Evolutionary conservation across 2,888 invertebrate species (phyloP).

Genomic region (Synanthedon myopaeformis): DNA sequence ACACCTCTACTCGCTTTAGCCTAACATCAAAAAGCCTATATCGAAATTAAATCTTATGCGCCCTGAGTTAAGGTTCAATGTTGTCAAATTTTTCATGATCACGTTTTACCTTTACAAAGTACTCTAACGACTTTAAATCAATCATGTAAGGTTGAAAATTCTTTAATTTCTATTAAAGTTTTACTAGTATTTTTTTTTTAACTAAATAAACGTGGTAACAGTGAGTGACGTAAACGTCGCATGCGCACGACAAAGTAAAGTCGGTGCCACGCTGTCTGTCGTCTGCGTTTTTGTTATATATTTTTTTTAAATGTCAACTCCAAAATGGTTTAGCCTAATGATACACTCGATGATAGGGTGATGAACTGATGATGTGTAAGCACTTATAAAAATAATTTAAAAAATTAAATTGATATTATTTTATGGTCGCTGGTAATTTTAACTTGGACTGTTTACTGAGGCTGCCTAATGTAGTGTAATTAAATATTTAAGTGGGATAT

Average conservation of each 20-base stretch:
- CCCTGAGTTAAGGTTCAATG: too few species aligned
- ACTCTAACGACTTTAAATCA: constrained; percentile 2
- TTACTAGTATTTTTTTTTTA: neutral
- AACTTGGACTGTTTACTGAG: too few species aligned
- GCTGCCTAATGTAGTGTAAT: too few species aligned
- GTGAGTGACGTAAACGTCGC: neutral
- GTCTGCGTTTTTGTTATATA: constrained; percentile 23
- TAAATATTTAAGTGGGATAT: too few species aligned
- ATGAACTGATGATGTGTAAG: neutral
- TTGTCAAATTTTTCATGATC: too few species aligned
- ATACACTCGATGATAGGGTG: constrained; percentile 25
- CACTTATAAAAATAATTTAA: too few species aligned
- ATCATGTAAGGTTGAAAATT: constrained; percentile 14
- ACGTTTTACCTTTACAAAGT: too few species aligned
- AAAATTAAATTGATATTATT: too few species aligned
- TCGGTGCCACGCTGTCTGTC: constrained; percentile 61
- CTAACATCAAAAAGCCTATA: neutral
- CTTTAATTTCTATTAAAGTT: neutral
- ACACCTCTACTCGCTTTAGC: constrained; percentile 21
- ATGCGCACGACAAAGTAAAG: constrained; percentile 14
- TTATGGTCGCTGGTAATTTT: too few species aligned
- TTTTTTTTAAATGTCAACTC: constrained; percentile 13
- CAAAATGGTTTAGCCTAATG: constrained; percentile 30
- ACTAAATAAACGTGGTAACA: neutral
- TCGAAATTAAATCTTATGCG: neutral